phyloP scores from a whole-genome alignment of 2,888 invertebrate genomes.

The Glaucopsyche alexis region DNA sequence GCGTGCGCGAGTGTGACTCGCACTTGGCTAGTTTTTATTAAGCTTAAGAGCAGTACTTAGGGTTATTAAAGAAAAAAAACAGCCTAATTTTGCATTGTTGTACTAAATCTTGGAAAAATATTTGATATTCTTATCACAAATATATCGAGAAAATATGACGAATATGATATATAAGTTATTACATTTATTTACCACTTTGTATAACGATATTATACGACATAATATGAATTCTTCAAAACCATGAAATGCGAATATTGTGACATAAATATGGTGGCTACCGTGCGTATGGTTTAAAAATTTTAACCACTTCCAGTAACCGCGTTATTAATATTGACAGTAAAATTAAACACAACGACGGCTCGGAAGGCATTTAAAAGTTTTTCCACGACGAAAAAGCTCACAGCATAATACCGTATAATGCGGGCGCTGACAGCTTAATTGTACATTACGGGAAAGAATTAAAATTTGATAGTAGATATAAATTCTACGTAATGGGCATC shows the following conservation, averaged over 20 bases:
- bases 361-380: constrained; percentile 15
- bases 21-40: too few species aligned
- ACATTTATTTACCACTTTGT: neutral
- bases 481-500: constrained; percentile 5
- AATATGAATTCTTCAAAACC: constrained; percentile 3
- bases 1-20: too few species aligned
- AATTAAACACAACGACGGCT: constrained; percentile 19
- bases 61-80: too few species aligned
- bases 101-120: neutral
- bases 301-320: neutral
- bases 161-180: neutral
- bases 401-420: constrained; percentile 8
- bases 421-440: constrained; percentile 24
- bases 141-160: neutral
- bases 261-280: neutral
- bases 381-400: constrained; percentile 22
- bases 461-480: constrained; percentile 16
- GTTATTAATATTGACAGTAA: constrained; percentile 21
- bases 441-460: constrained; percentile 20
- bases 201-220: neutral
- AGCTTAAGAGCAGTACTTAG: too few species aligned
- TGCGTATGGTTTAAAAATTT: constrained; percentile 12
- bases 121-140: neutral
- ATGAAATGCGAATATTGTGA: neutral
- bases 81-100: neutral